Conservation (phyloP, 2,888 invertebrate genomes). For the Zaprionus bogoriensis region DNA sequence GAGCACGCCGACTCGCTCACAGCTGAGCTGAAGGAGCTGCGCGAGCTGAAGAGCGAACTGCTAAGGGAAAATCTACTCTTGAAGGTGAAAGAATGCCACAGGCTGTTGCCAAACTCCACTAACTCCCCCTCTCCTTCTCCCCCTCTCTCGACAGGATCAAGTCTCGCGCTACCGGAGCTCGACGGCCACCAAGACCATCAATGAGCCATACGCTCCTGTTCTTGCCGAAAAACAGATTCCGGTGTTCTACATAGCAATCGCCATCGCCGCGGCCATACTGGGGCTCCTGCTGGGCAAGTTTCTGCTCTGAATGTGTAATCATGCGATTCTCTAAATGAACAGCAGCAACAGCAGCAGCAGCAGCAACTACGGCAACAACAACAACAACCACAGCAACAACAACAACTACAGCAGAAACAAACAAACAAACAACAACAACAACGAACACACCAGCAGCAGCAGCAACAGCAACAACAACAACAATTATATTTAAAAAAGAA, state of each 20-base stretch:
- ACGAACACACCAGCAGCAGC: constrained; percentile 23
- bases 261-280: constrained; percentile 87
- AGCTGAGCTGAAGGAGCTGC: constrained; percentile 89
- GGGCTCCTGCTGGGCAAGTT: constrained; percentile 92
- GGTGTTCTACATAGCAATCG: constrained; percentile 87
- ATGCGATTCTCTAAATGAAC: constrained; percentile 66
- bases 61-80: constrained; percentile 93
- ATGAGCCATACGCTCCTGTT: constrained; percentile 85
- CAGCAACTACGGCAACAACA: constrained; percentile 27
- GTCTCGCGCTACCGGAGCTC: constrained; percentile 85
- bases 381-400: constrained; percentile 25
- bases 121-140: background rate
- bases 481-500: background rate
- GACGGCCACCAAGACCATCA: constrained; percentile 81
- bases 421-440: constrained; percentile 13
- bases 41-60: constrained; percentile 90
- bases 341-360: constrained; percentile 29
- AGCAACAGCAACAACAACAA: constrained; percentile 1
- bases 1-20: constrained; percentile 86
- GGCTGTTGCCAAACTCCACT: too few species aligned
- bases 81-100: constrained; percentile 84
- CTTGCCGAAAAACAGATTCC: constrained; percentile 85
- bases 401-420: constrained; percentile 12
- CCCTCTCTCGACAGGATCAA: constrained; percentile 86
- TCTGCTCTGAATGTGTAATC: constrained; percentile 91